phyloP scores from a whole-genome alignment of 2,888 invertebrate species.

The Erpobdella octoculata region DNA sequence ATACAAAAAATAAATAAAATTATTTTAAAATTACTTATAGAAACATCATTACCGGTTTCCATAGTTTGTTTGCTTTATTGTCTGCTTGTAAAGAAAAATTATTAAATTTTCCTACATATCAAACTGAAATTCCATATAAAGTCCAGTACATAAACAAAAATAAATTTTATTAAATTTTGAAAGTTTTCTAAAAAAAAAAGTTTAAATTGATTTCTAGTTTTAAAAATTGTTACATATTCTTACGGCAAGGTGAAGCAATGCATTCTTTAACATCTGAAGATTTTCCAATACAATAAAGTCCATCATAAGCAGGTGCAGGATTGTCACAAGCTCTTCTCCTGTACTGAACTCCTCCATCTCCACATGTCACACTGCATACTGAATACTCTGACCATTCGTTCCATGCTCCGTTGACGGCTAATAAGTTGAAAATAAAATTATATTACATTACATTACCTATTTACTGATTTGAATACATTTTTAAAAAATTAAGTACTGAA shows the following conservation, averaged over 20 bases:
- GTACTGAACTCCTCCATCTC: conserved; percentile 14
- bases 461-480: not conserved
- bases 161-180: too few relatives aligned
- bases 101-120: too few relatives aligned
- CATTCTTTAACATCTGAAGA: conserved; percentile 19
- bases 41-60: too few relatives aligned
- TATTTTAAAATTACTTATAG: too few relatives aligned
- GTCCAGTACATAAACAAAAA: too few relatives aligned
- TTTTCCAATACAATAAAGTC: conserved; percentile 20
- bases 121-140: too few relatives aligned
- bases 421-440: not conserved
- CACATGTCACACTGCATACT: conserved; percentile 35
- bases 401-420: conserved; percentile 36
- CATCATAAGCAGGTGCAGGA: conserved; percentile 35
- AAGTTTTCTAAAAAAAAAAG: too few relatives aligned
- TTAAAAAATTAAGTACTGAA: not conserved
- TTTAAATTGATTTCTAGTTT: not conserved
- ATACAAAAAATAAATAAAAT: not conserved
- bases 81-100: too few relatives aligned
- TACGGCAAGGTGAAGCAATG: conserved; percentile 22
- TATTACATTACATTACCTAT: not conserved
- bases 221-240: not conserved
- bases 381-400: conserved; percentile 33
- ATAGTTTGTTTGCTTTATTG: too few relatives aligned
- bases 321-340: conserved; percentile 32